Base-by-base conservation (phyloP, 1,140 invertebrate genomes). In the Hycleus cichorii region DNA sequence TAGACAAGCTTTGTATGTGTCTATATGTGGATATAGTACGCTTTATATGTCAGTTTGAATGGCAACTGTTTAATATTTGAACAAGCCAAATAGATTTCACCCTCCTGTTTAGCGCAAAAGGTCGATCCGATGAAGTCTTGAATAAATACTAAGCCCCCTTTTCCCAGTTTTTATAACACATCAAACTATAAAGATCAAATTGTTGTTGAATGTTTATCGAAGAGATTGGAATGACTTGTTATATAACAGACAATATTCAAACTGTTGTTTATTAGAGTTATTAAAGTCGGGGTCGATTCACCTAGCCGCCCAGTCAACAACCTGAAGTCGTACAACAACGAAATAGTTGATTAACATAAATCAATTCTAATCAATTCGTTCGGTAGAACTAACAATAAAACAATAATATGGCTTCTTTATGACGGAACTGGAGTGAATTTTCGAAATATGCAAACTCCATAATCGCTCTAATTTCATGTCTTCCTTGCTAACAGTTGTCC, bases 51-150 rank as follows among this genome's bases (percentile, higher is more conserved):
- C 59, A 57, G 44, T 40, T 47, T 57, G 49, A 61, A 61, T 48
- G 38, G 54, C 59, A 61, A 61, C 39, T 57, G 55, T 52, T 61
- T 52, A 61, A 61, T 61, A 61, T 61, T 61, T 61, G 59, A 61
- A 57, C 54, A 61, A 39, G 46, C 38, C 55, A 61, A 61, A 61
- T 61, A 61, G 59, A 61, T 57, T 57, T 61, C 51, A 57, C 56
- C 55, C 59, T 49, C 55, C 39, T 52, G 48, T 32, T 32, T 32
- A 32, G 32, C 45, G 40, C 9, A 42, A 52, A 57, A 57, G 54
- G 54, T 61, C 55, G 54, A 57, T 52, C 46, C 48, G 55, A 55
- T 47, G 55, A 60, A 60, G 32, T 32, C 32, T 59, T 60, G 52
- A 56, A 49, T 49, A 60, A 60, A 60, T 60, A 51, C 49, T 59